Conservation (phyloP, 2,797 vertebrate genomes). For the Morelia viridis region DNA sequence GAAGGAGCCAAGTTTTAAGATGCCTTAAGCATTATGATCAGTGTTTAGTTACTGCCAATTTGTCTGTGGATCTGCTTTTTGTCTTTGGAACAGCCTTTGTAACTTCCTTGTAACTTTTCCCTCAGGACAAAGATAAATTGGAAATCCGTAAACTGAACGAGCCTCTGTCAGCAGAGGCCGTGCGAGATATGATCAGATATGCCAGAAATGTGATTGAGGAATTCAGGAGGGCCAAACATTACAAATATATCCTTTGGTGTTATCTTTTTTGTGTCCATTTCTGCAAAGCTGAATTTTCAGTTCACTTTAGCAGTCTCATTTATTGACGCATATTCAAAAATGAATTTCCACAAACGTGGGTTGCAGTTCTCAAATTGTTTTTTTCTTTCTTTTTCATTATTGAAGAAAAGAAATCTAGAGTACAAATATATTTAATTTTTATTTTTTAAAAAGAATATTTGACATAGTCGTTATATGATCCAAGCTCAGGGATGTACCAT, state of each 20-base stretch:
- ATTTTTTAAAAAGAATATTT: background rate
- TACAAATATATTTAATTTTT: background rate
- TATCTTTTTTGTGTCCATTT: background rate
- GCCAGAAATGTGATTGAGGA: conserved; percentile 86
- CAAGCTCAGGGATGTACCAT: background rate
- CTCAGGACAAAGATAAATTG: conserved; percentile 89
- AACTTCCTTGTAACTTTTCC: conserved; percentile 43
- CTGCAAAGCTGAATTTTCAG: conserved; percentile 33
- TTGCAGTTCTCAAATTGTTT: background rate
- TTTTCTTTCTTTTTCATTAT: background rate
- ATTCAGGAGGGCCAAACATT: conserved; percentile 85
- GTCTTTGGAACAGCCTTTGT: conserved; percentile 45
- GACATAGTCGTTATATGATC: background rate
- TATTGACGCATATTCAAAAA: background rate
- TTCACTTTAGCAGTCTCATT: conserved; percentile 5
- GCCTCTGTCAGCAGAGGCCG: conserved; percentile 74
- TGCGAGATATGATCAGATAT: conserved; percentile 87
- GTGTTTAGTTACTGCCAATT: conserved; percentile 29
- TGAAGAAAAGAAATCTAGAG: background rate
- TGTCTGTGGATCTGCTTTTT: conserved; percentile 49
- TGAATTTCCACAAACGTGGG: background rate
- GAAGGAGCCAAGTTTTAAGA: background rate
- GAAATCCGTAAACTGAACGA: conserved; percentile 81
- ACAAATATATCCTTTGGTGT: conserved; percentile 90
- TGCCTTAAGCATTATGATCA: background rate